phyloP scores from a whole-genome alignment of 2,797 vertebrate genomes.

The Triplophysa yarkandensis region DNA sequence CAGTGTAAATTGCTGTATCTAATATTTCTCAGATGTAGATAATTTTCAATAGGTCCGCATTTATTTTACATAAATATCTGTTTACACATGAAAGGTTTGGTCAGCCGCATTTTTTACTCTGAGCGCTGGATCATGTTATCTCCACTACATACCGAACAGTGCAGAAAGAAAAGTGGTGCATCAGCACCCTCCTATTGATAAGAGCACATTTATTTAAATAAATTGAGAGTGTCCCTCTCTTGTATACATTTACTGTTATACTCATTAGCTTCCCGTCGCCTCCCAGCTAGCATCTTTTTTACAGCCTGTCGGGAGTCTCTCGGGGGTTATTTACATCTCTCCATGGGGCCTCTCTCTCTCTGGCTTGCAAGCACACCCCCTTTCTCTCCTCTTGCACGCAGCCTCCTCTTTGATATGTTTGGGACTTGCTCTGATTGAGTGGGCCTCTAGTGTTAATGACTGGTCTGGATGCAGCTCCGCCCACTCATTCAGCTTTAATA shows the following conservation, averaged over 20 bases:
- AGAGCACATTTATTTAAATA: constrained; percentile 36
- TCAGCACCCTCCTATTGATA: not conserved
- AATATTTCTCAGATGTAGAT: not conserved
- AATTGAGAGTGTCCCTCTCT: constrained; percentile 66
- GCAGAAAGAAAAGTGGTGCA: not conserved
- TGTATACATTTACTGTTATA: constrained; percentile 84
- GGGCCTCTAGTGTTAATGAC: constrained; percentile 77
- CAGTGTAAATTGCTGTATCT: not conserved
- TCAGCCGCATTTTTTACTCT: not conserved
- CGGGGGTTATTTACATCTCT: constrained; percentile 82
- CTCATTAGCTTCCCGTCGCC: constrained; percentile 81
- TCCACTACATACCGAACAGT: not conserved
- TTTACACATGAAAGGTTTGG: not conserved
- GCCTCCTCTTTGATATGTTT: constrained; percentile 78
- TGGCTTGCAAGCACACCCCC: constrained; percentile 76
- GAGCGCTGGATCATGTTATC: not conserved
- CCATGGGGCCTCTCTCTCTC: constrained; percentile 76
- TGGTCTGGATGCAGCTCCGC: constrained; percentile 63
- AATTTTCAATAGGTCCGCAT: no score
- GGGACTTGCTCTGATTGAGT: constrained; percentile 70
- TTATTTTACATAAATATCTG: no score
- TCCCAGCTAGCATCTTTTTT: constrained; percentile 75
- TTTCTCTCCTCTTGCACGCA: constrained; percentile 66
- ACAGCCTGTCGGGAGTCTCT: constrained; percentile 71
- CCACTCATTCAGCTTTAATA: constrained; percentile 75